Evolutionary conservation across 2,888 invertebrate species (phyloP).

Genomic region (Caenorhabditis virilis): DNA sequence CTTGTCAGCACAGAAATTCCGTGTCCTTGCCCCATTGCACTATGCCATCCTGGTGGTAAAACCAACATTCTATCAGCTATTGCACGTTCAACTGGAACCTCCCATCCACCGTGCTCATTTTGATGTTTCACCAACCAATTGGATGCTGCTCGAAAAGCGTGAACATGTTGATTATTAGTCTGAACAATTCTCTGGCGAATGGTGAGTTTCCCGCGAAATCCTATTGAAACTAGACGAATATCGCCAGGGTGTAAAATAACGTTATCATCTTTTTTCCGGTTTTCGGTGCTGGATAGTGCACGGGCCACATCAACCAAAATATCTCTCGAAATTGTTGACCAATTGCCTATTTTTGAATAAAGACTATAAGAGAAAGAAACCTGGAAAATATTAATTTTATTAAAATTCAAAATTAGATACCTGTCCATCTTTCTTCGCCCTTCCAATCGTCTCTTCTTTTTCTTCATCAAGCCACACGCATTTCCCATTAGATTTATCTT

Average conservation of each 20-base stretch:
- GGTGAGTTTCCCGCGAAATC: slow-evolving; percentile 46
- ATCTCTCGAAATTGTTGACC: slow-evolving; percentile 50
- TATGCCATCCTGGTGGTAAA: slow-evolving; percentile 88
- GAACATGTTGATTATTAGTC: slow-evolving; percentile 83
- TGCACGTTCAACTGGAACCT: slow-evolving; percentile 81
- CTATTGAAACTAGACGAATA: slow-evolving; percentile 45
- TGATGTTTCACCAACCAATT: slow-evolving; percentile 89
- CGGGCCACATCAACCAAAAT: slow-evolving; percentile 55
- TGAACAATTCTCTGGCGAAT: slow-evolving; percentile 76
- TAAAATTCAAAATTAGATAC: too few species aligned
- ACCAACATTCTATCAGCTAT: slow-evolving; percentile 79
- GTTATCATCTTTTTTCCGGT: slow-evolving; percentile 37
- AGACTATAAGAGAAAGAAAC: slow-evolving; percentile 50
- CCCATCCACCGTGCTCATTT: slow-evolving; percentile 82
- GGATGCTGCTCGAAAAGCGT: slow-evolving; percentile 88
- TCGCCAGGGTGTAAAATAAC: slow-evolving; percentile 44
- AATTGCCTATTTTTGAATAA: slow-evolving; percentile 29
- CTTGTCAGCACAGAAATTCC: slow-evolving; percentile 87
- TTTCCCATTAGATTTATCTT: slow-evolving; percentile 27
- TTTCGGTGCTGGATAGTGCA: slow-evolving; percentile 46
- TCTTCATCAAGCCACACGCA: slow-evolving; percentile 50
- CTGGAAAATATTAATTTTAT: too few species aligned
- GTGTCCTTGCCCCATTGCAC: slow-evolving; percentile 96
- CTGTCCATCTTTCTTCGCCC: slow-evolving; percentile 25
- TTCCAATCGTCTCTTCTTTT: slow-evolving; percentile 12